Evolutionary conservation across 1,140 invertebrate species (phyloP).

Genomic region (Paracyclopina nana): DNA sequence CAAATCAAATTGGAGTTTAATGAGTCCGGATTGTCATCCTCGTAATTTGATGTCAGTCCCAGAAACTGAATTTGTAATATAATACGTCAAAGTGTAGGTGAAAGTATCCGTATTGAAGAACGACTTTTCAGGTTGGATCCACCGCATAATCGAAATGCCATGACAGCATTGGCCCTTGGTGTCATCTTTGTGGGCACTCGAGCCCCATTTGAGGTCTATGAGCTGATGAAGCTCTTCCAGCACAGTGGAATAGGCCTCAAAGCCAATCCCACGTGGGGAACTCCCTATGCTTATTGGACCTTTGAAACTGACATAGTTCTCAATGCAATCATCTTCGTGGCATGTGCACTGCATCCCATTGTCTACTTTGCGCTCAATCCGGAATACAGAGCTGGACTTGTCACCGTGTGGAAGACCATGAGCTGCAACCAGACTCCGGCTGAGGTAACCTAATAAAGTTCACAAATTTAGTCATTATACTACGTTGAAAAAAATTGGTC

Average conservation of each 20-base stretch:
- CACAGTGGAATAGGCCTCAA: neutral
- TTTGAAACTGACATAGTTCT: conserved; percentile 6
- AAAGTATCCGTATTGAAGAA: no score
- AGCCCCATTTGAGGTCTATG: conserved; percentile 4
- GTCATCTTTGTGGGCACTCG: neutral
- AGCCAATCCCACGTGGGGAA: neutral
- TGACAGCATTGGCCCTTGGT: neutral
- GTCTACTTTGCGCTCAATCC: conserved; percentile 8
- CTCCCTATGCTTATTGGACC: neutral
- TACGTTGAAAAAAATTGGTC: neutral
- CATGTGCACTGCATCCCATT: conserved; percentile 9
- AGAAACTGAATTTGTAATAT: no score
- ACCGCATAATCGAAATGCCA: conserved; percentile 8
- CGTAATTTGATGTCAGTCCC: no score
- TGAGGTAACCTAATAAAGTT: no score
- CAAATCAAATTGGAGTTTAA: no score
- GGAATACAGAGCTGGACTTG: conserved; percentile 4
- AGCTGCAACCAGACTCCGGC: neutral
- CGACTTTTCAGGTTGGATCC: no score
- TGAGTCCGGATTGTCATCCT: no score
- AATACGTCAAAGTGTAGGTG: no score
- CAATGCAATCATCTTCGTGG: conserved; percentile 5
- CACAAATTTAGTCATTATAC: neutral
- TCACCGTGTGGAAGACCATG: neutral
- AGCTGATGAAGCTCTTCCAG: conserved; percentile 4